Percentiles rank a stretch among this genome's conserved stretches.
Evolutionary conservation across 1,140 invertebrate genomes (phyloP).

Genomic region (Cecropterus lyciades): DNA sequence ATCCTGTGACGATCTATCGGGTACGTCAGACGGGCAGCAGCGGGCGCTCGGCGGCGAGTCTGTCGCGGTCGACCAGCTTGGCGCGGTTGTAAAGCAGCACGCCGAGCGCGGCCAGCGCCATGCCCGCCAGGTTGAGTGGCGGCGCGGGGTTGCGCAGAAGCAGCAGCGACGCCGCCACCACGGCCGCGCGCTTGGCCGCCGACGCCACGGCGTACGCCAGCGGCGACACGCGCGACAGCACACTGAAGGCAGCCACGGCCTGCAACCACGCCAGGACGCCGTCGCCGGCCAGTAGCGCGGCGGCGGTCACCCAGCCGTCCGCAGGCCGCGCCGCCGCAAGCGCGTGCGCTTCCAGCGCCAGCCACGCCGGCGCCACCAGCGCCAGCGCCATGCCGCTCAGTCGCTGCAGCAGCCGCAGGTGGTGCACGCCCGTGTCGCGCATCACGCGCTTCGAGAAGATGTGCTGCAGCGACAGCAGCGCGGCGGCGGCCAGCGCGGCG

Average conservation of each 20-base stretch:
- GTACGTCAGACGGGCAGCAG: not conserved
- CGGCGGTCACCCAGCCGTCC: constrained; percentile 38
- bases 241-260: constrained; percentile 97
- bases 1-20: not conserved
- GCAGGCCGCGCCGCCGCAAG: constrained; percentile 20
- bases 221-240: constrained; percentile 95
- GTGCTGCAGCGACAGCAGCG: constrained; percentile 96
- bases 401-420: constrained; percentile 59
- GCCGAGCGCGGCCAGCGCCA: constrained; percentile 95
- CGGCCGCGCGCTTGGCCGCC: constrained; percentile 97
- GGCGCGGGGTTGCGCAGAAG: constrained; percentile 97
- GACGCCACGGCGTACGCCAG: constrained; percentile 98
- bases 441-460: constrained; percentile 97
- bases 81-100: constrained; percentile 94
- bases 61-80: constrained; percentile 45
- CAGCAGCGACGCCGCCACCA: constrained; percentile 95
- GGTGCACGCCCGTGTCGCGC: constrained; percentile 61
- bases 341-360: constrained; percentile 40
- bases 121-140: constrained; percentile 93
- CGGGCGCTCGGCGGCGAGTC: not conserved
- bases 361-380: constrained; percentile 56
- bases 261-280: constrained; percentile 97
- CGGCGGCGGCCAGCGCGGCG: constrained; percentile 94
- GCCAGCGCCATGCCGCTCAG: constrained; percentile 50
- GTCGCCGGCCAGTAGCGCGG: constrained; percentile 90